These are phyloP conservation scores for Tympanuchus pallidicinctus DNA, from an alignment of 2,113 vertebrate genomes.

Conservation along the genomic window DNA sequence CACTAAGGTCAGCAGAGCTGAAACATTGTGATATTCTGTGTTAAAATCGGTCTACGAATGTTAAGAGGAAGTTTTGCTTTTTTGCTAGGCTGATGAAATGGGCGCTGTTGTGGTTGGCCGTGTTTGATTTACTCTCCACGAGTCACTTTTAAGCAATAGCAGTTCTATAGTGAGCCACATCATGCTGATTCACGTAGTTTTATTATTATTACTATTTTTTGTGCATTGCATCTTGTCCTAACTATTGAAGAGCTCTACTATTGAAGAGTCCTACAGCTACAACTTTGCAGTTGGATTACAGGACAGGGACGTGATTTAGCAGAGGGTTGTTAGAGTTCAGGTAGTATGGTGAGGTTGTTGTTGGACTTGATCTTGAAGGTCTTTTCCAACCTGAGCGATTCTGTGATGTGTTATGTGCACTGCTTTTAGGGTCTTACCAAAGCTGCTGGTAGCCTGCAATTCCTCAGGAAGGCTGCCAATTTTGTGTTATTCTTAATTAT, in stretches of 20 bases:
- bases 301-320: neutral
- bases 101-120: neutral
- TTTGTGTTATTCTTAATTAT: neutral
- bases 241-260: neutral
- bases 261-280: neutral
- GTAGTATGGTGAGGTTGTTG: too few species aligned
- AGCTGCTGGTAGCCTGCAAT: neutral
- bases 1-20: neutral
- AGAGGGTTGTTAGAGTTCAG: too few species aligned
- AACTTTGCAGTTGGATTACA: neutral
- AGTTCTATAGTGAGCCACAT: neutral
- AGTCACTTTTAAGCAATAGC: neutral
- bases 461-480: neutral
- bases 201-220: neutral
- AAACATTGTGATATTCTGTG: neutral
- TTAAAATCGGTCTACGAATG: neutral
- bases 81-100: neutral
- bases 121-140: neutral
- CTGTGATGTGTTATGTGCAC: rapidly evolving
- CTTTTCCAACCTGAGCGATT: too few species aligned
- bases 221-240: neutral
- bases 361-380: too few species aligned
- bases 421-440: neutral
- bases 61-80: neutral
- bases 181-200: neutral